Evolutionary conservation across 2,888 invertebrate genomes (phyloP), one percentile per base, ranked within the genome.

Genomic region (Phortica okadai): DNA sequence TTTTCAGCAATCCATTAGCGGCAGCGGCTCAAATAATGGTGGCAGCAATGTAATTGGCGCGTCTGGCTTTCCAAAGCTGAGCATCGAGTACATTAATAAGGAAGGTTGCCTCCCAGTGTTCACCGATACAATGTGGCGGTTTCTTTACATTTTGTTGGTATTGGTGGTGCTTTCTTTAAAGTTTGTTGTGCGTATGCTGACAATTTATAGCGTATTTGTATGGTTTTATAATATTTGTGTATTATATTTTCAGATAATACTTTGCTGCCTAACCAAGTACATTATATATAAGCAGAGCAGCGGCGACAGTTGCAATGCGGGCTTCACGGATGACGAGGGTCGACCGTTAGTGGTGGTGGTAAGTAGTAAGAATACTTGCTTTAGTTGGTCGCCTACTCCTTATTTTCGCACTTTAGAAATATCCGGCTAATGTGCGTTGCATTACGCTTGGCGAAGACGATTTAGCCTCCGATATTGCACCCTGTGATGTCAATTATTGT

Each of bases 401-500:
- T 8, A 21, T 73, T 42, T 2, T 41, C 8, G 6, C 54, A 25
- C n/a, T 42, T 1, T 56, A 84, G 80, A 88, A 89, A 74, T 87
- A 89, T 78, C 89, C 90, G 0, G 76, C 82, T 0, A 88, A 83
- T 75, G 89, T 89, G 10, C 83, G 83, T 2, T 89, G 89, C 44
- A 79, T 90, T 14, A 79, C 83, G 0, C 64, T 89, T 6, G 73
- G 74, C 5, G 88, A 90, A 41, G 90, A 88, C 4, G 88, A 85
- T 62, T 58, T 85, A 50, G 87, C 82, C 0, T 86, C 87, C 5
- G 85, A 85, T 10, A 77, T 82, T 21, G 80, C 80, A 0, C 85
- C 84, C 0, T 82, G 54, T 11, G 74, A 86, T 25, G 41, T 41
- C 0, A 66, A 59, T 16, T 85, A 78, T 14, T 85, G 85, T 41